Percentiles rank a stretch among this genome's conserved stretches.
Conservation (phyloP, 30 jellyfish, hydroid and myxozoan genomes). For the Mastigias papua region DNA sequence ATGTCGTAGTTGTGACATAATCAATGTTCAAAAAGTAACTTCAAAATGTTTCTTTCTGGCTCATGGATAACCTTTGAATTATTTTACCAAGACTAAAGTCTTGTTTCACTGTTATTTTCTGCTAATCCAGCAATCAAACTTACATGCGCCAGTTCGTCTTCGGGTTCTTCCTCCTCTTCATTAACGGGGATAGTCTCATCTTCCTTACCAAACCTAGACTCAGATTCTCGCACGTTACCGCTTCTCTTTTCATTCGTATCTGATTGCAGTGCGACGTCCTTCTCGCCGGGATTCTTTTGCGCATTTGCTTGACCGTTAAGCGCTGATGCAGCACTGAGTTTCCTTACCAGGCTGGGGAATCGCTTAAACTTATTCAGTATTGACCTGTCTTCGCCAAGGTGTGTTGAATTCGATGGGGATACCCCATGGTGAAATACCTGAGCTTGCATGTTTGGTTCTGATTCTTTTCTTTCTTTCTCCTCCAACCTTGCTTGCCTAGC, state of each 20-base stretch:
- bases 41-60: background rate
- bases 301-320: conserved; percentile 62
- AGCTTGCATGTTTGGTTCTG: conserved; percentile 28
- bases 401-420: conserved; percentile 44
- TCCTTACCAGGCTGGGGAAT: conserved; percentile 55
- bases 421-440: conserved; percentile 7
- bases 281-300: conserved; percentile 11
- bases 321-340: conserved; percentile 43
- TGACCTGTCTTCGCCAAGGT: conserved; percentile 35
- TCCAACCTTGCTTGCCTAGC: conserved; percentile 84
- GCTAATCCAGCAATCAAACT: background rate
- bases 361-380: conserved; percentile 35
- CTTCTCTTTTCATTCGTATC: background rate
- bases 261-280: background rate
- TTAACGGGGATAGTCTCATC: conserved; percentile 3
- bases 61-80: background rate
- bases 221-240: background rate
- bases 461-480: conserved; percentile 59
- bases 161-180: conserved; percentile 1
- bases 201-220: background rate
- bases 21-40: too few species aligned
- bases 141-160: conserved; percentile 12
- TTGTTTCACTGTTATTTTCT: conserved; percentile 14
- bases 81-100: background rate
- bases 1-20: too few species aligned